Base-by-base conservation (phyloP, 2,888 invertebrate species). In the Galerucella pusilla region DNA sequence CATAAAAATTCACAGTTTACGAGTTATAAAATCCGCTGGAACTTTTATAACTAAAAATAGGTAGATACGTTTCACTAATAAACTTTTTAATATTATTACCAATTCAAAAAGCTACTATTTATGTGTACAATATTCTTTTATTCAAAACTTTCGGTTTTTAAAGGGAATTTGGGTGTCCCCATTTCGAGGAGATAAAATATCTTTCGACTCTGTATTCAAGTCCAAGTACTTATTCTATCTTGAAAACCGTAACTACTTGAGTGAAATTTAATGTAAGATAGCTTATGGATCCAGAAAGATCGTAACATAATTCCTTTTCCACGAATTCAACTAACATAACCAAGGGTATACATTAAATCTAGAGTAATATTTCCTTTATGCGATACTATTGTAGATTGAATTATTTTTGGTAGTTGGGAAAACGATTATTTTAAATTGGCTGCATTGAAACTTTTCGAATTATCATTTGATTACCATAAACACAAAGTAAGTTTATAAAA, bases 1-100 rank as follows among this genome's bases (percentile, higher is more conserved):
- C 70, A 70, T 70, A 70, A 70, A 70, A 70, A 70, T 70, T 63
- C 49, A 70, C 70, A 63, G 63, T 70, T 70, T 70, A 70, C 70
- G 70, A 70, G 49, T 60, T 25, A 70, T 70, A 61, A 70, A 70
- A 70, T 61, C 49, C 61, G 70, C 52, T 49, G 70, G 46, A 63
- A 61, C 63, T 70, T 63, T 70, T 60, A 45, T 57, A 59, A 69
- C 61, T 61, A 28, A 20, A 14, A 28, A 63, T 63, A 70, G 28
- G 35, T 46, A 60, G 12, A 5, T 35, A 42, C 35, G 45, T 16
- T 59, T 16, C 46, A 49, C 42, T 69, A 60, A 35, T 69, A 69
- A 60, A 60, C 60, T 69, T 69, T 68, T 68, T 69, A 28, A 69
- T 68, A 60, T 60, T 61, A 60, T 69, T 25, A 12, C 14, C 28